Evolutionary conservation across 2,888 invertebrate genomes (phyloP).

Genomic region (Suillia variegata): DNA sequence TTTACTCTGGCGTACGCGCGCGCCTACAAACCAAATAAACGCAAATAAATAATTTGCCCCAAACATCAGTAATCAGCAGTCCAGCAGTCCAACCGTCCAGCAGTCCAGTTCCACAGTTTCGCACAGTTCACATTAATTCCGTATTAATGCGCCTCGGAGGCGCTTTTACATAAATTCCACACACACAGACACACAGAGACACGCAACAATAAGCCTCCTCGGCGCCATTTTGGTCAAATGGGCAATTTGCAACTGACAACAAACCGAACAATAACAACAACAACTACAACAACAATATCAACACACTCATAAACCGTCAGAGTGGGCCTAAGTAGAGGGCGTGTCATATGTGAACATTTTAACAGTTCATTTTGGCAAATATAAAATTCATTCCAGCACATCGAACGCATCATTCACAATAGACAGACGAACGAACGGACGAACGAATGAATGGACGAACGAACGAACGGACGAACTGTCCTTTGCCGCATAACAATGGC

Average conservation of each 20-base stretch:
- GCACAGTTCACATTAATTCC: constrained; percentile 27
- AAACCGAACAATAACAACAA: constrained; percentile 1
- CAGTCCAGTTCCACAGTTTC: not conserved
- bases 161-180: constrained; percentile 32
- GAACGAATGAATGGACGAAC: too few relatives aligned
- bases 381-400: too few relatives aligned
- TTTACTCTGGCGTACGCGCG: too few relatives aligned
- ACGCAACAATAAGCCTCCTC: not conserved
- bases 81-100: not conserved
- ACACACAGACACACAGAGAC: too few relatives aligned
- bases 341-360: constrained; percentile 3
- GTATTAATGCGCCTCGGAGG: constrained; percentile 32
- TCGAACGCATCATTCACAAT: too few relatives aligned
- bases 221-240: not conserved
- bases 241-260: not conserved
- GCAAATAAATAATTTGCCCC: not conserved
- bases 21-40: not conserved
- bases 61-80: too few relatives aligned
- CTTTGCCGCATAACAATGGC: too few relatives aligned
- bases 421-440: too few relatives aligned
- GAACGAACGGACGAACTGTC: too few relatives aligned
- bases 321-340: not conserved
- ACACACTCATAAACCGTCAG: not conserved
- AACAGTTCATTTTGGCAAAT: not conserved
- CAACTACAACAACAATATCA: not conserved